Conservation (phyloP, 1,140 invertebrate species). For the Zaprionus kolodkinae region DNA sequence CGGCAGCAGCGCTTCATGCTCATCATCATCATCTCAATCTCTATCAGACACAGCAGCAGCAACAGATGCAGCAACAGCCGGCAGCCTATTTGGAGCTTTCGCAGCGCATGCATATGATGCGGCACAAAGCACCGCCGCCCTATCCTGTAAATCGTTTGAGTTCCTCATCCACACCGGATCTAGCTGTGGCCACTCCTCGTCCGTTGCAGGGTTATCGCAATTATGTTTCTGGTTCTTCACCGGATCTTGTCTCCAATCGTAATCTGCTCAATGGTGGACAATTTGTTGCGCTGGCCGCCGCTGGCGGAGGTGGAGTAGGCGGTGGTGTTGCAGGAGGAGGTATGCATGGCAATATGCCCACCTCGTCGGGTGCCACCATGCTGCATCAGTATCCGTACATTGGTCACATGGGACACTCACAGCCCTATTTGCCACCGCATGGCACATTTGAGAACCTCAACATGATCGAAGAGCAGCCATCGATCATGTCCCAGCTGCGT, state of each 20-base stretch:
- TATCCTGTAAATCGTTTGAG: slow-evolving; percentile 90
- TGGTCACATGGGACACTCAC: slow-evolving; percentile 84
- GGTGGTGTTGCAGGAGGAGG: slow-evolving; percentile 11
- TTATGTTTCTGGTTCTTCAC: slow-evolving; percentile 90
- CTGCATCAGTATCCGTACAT: slow-evolving; percentile 80
- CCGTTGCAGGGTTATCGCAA: slow-evolving; percentile 85
- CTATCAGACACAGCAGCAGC: slow-evolving; percentile 65
- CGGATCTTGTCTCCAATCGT: slow-evolving; percentile 90
- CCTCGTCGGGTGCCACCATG: slow-evolving; percentile 73
- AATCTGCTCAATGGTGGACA: slow-evolving; percentile 85
- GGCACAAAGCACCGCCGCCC: slow-evolving; percentile 92
- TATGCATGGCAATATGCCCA: slow-evolving; percentile 65
- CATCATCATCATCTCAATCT: slow-evolving; percentile 72
- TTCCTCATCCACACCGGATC: slow-evolving; percentile 92
- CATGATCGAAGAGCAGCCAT: slow-evolving; percentile 84
- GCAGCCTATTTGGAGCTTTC: slow-evolving; percentile 71
- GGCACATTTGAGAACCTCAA: slow-evolving; percentile 90
- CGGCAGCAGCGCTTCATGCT: slow-evolving; percentile 84
- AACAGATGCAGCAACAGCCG: slow-evolving; percentile 49
- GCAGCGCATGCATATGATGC: slow-evolving; percentile 87
- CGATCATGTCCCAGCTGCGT: slow-evolving; percentile 83
- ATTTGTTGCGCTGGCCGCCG: slow-evolving; percentile 52
- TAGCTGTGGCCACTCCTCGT: slow-evolving; percentile 88
- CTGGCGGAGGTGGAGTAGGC: slow-evolving; percentile 17
- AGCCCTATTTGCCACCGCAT: slow-evolving; percentile 86